Conservation (phyloP, 2,888 invertebrate species). For the Ophion ventricosus region DNA sequence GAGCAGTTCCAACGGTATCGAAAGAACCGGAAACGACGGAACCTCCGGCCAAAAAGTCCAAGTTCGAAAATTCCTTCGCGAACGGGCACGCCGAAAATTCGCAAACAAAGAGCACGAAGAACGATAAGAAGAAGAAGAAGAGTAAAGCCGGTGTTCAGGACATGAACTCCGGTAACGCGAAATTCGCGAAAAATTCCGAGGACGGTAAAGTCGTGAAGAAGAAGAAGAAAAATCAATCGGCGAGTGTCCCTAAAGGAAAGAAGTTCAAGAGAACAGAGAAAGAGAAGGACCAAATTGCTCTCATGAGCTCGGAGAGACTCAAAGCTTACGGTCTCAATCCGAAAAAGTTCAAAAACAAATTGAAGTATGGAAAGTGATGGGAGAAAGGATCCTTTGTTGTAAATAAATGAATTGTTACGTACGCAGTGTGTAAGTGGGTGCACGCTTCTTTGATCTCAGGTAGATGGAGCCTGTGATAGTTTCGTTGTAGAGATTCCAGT, state of each 20-base stretch:
- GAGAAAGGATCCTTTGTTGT: constrained; percentile 73
- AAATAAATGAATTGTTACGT: constrained; percentile 51
- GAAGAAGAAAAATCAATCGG: constrained; percentile 69
- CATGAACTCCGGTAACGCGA: constrained; percentile 11
- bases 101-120: constrained; percentile 69
- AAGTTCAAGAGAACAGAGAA: constrained; percentile 64
- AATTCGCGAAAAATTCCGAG: constrained; percentile 42
- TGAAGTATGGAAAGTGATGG: constrained; percentile 87
- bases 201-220: constrained; percentile 60
- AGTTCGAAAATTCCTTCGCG: background rate
- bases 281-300: constrained; percentile 67
- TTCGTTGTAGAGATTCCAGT: too few relatives aligned
- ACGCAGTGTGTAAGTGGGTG: background rate
- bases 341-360: constrained; percentile 92
- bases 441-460: too few relatives aligned
- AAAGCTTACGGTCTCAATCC: constrained; percentile 97
- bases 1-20: background rate
- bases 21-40: constrained; percentile 20
- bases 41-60: constrained; percentile 38
- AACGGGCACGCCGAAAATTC: constrained; percentile 58
- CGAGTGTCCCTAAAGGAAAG: constrained; percentile 36
- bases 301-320: constrained; percentile 89
- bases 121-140: constrained; percentile 72
- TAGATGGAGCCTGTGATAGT: too few relatives aligned
- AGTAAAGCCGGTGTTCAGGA: constrained; percentile 40